Evolutionary conservation across 2,113 vertebrate species (phyloP).

Genomic region (Ondatra zibethicus): DNA sequence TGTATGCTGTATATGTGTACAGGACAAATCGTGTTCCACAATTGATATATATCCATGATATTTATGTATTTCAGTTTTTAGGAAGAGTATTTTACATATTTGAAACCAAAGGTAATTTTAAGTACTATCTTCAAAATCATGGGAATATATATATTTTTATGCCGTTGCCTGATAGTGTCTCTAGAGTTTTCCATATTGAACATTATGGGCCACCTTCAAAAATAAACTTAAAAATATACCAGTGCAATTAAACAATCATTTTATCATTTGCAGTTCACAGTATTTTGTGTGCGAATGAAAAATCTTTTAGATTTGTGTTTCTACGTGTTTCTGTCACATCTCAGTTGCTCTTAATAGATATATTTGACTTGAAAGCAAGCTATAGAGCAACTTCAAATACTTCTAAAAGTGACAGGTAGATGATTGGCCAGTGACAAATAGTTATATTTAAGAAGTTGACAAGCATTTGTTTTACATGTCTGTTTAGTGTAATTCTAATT

Average conservation of each 20-base stretch:
- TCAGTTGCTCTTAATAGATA: neutral
- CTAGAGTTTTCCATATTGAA: neutral
- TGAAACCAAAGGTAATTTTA: conserved; percentile 27
- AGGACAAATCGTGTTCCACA: neutral
- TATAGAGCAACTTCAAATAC: conserved; percentile 32
- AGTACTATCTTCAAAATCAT: neutral
- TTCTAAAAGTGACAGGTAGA: neutral
- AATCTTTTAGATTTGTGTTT: neutral
- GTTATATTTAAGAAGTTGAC: conserved; percentile 39
- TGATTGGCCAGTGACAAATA: neutral
- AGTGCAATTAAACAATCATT: neutral
- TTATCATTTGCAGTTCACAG: neutral
- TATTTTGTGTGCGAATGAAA: neutral
- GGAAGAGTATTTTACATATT: neutral
- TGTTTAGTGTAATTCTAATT: neutral
- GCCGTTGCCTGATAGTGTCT: neutral
- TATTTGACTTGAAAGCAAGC: conserved; percentile 19
- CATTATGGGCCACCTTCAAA: neutral
- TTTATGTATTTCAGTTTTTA: neutral
- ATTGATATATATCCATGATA: neutral
- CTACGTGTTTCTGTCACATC: neutral
- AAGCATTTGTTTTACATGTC: neutral
- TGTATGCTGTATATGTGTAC: too few species aligned
- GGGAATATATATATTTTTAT: neutral
- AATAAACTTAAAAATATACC: neutral